A percentile compares a stretch with the other conserved stretches of the same genome.
Conservation (phyloP, 2,797 vertebrate species). For the Cyclopterus lumpus region DNA sequence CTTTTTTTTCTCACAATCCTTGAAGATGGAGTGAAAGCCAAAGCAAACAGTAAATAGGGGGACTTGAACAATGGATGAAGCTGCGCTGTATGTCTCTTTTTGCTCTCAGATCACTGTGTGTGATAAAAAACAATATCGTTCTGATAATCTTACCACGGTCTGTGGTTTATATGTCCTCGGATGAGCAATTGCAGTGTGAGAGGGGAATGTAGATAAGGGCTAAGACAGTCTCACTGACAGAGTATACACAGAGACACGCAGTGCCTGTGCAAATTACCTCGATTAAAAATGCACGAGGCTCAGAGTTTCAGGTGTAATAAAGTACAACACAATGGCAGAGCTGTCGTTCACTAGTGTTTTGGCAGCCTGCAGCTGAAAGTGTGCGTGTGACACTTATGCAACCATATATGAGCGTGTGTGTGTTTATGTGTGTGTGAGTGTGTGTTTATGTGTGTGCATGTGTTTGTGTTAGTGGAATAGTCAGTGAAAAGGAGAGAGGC, state of each 20-base stretch:
- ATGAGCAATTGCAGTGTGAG: conserved; percentile 62
- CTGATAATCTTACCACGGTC: conserved; percentile 59
- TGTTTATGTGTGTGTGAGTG: conserved; percentile 10
- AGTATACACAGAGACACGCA: conserved; percentile 61
- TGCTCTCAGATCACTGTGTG: conserved; percentile 33
- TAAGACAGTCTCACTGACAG: conserved; percentile 57
- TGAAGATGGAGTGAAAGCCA: conserved; percentile 30
- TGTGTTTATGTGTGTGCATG: neutral
- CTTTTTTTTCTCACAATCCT: conserved; percentile 27
- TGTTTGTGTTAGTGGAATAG: conserved; percentile 21
- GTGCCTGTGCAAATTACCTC: conserved; percentile 79
- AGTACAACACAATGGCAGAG: conserved; percentile 73
- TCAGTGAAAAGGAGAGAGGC: conserved; percentile 5
- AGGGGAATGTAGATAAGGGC: conserved; percentile 67
- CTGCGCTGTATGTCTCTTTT: neutral
- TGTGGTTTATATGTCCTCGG: conserved; percentile 57
- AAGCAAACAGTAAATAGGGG: neutral
- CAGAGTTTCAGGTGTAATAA: conserved; percentile 83
- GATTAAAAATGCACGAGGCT: conserved; percentile 87
- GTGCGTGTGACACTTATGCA: conserved; percentile 21
- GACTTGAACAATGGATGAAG: conserved; percentile 19
- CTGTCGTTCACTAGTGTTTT: conserved; percentile 65
- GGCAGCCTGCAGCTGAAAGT: conserved; percentile 51
- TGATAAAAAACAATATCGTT: conserved; percentile 65
- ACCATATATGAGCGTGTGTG: conserved; percentile 23